These are phyloP conservation scores for Acropternis orthonyx DNA, from an alignment of 2,797 vertebrate species.

Conservation along the genomic window DNA sequence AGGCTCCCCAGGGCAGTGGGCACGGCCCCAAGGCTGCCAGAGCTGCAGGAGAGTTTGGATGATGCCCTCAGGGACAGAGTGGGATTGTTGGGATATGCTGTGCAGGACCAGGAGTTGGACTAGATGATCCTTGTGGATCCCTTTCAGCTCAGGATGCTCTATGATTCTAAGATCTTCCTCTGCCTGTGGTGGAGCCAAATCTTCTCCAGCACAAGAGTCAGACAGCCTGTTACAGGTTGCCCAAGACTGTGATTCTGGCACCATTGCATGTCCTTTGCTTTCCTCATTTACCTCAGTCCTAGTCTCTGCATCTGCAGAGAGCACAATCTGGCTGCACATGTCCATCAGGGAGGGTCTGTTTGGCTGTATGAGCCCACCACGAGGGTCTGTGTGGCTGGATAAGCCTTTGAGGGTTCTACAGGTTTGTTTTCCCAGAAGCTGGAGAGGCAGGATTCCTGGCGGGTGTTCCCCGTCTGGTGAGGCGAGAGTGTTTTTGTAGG, in stretches of 20 bases:
- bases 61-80: neutral
- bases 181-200: neutral
- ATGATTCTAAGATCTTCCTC: neutral
- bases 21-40: neutral
- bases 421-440: neutral
- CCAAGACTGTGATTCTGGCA: neutral
- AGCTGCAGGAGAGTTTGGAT: neutral
- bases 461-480: rapidly evolving
- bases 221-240: neutral
- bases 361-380: rapidly evolving
- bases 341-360: rapidly evolving
- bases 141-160: neutral
- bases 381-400: no score
- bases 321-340: neutral
- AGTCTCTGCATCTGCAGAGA: neutral
- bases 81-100: neutral
- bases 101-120: neutral
- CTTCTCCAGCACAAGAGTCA: neutral
- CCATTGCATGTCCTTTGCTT: rapidly evolving
- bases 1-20: neutral
- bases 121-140: neutral
- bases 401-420: neutral
- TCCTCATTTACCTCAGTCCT: neutral
- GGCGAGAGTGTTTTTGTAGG: neutral
- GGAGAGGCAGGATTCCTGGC: neutral